Conservation (phyloP, 2,888 invertebrate genomes). For the Drosophila borealis region DNA sequence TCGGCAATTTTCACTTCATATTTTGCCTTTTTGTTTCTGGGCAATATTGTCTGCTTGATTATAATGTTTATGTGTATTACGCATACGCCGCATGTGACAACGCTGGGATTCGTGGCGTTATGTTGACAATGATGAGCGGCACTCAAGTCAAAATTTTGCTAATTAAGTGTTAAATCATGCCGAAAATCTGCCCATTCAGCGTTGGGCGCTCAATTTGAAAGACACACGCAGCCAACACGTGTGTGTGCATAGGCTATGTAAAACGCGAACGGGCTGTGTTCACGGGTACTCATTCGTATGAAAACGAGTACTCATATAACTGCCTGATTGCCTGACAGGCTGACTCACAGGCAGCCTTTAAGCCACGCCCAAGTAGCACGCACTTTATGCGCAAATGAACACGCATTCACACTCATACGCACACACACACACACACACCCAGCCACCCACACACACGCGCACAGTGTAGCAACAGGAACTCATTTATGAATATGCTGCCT, state of each 20-base stretch:
- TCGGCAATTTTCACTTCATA: background rate
- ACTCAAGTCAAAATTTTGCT: slow-evolving; percentile 74
- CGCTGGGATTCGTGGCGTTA: slow-evolving; percentile 37
- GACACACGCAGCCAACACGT: background rate
- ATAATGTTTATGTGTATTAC: slow-evolving; percentile 70
- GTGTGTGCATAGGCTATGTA: slow-evolving; percentile 1
- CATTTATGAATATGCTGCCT: slow-evolving; percentile 63
- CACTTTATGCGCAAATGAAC: slow-evolving; percentile 70
- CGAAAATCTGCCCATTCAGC: slow-evolving; percentile 71
- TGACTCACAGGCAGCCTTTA: slow-evolving; percentile 42
- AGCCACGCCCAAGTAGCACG: slow-evolving; percentile 65
- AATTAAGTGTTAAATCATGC: slow-evolving; percentile 81
- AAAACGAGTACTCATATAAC: slow-evolving; percentile 37
- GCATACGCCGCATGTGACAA: slow-evolving; percentile 56
- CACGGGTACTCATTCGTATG: slow-evolving; percentile 42
- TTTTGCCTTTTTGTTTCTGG: slow-evolving; percentile 15
- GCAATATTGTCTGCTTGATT: slow-evolving; percentile 48
- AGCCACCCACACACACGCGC: slow-evolving; percentile 28
- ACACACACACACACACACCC: slow-evolving; percentile 30
- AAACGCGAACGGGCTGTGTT: slow-evolving; percentile 13
- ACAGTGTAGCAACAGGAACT: slow-evolving; percentile 38
- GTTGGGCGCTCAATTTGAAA: slow-evolving; percentile 44
- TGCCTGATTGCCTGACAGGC: slow-evolving; percentile 43
- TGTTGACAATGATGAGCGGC: slow-evolving; percentile 69
- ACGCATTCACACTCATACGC: slow-evolving; percentile 60